Conservation (phyloP, 2,888 invertebrate genomes). For the Andricus curvator region DNA sequence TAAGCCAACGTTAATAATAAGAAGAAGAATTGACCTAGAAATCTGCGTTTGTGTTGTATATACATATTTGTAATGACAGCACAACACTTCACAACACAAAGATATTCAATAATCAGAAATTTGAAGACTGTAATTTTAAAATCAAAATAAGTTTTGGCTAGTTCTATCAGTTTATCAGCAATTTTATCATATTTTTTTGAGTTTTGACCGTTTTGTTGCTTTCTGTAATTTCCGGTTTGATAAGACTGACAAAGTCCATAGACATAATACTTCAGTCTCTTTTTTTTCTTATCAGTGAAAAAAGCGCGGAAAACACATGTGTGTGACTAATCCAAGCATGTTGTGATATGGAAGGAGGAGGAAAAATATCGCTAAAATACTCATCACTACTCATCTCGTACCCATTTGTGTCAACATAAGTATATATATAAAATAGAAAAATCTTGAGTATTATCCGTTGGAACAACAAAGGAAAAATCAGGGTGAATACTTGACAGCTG, state of each 20-base stretch:
- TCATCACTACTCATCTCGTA: neutral
- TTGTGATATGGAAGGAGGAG: conserved; percentile 17
- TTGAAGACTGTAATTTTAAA: no score
- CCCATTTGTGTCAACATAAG: conserved; percentile 25
- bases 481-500: neutral
- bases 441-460: neutral
- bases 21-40: no score
- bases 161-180: no score
- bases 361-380: conserved; percentile 19
- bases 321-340: conserved; percentile 7
- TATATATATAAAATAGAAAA: neutral
- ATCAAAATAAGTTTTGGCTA: no score
- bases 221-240: neutral
- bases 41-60: no score
- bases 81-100: no score
- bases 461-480: neutral
- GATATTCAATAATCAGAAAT: no score
- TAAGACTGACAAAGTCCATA: neutral
- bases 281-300: neutral
- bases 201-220: neutral
- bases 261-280: neutral
- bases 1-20: no score
- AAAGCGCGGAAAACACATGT: neutral
- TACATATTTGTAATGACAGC: no score
- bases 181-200: no score